Base-by-base conservation (phyloP, 2,888 invertebrate species). In the Dilophus febrilis region DNA sequence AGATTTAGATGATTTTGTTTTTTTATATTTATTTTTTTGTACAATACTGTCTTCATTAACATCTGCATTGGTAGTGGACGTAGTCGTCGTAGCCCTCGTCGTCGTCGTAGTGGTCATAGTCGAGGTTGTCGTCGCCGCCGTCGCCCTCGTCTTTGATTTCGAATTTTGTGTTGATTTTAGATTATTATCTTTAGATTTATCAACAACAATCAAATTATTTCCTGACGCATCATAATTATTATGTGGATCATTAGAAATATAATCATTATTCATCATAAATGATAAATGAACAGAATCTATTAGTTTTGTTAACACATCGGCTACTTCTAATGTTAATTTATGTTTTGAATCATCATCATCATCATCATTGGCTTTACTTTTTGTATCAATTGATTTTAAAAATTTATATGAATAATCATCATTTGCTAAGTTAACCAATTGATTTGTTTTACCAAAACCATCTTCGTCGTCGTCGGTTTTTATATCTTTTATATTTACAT, bases 251-350 rank as follows among this genome's bases (percentile, higher is more conserved):
- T 61, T 53, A 40, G 56, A 52, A 34, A 67, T 66, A 44, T 76
- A 58, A 3, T 60, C 57, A 50, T 73, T 66, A n/a, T 53, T 72
- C 71, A 42, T 67, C n/a, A n/a, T 60, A 50, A 72, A 61, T 48
- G 68, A 69, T 30, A 72, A 69, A 52, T 74, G 72, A 27, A 77
- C 69, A n/a, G 71, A 65, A 47, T 66, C 64, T 40, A 77, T 54
- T 49, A 77, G 66, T 44, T 70, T 64, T 26, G 62, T 53, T 34
- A 77, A 47, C 19, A 74, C 49, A 32, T 60, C 56, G 7, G 57
- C 57, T 52, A 61, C 56, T 28, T 66, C 54, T 7, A 47, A 46
- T n/a, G 50, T 41, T 2, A 50, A 19, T 14, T 50, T 43, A 40
- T 49, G 41, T 41, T 46, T 30, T 16, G 18, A 35, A n/a, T 46